Evolutionary conservation across 2,797 vertebrate genomes (phyloP).

Genomic region (Clarias platycephalus): DNA sequence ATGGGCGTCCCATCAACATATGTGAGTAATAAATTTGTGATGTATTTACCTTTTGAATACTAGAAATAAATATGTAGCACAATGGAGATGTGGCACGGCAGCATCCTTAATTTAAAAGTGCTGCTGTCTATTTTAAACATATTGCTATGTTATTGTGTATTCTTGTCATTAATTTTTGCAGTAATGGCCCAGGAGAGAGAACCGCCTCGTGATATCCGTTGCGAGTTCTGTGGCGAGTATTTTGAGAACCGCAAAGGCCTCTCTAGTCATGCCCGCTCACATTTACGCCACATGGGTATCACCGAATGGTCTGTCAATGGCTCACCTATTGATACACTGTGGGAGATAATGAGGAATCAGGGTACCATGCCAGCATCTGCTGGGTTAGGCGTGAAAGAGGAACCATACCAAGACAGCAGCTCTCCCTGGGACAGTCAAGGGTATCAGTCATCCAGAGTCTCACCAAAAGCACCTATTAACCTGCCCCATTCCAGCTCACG

Average conservation of each 20-base stretch:
- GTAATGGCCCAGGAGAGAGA: slow-evolving; percentile 80
- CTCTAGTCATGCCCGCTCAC: slow-evolving; percentile 82
- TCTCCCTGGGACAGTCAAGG: slow-evolving; percentile 71
- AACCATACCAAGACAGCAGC: slow-evolving; percentile 70
- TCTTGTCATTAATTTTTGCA: slow-evolving; percentile 54
- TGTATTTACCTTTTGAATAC: background rate
- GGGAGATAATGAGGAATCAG: slow-evolving; percentile 86
- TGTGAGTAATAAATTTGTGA: slow-evolving; percentile 70
- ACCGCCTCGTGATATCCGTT: slow-evolving; percentile 86
- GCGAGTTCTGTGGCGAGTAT: slow-evolving; percentile 83
- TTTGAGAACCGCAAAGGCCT: slow-evolving; percentile 85
- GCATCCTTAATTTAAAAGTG: background rate
- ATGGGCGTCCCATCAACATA: slow-evolving; percentile 82
- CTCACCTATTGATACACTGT: slow-evolving; percentile 78
- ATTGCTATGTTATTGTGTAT: background rate
- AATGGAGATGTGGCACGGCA: background rate
- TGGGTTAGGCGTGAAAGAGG: slow-evolving; percentile 81
- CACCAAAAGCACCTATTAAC: slow-evolving; percentile 70
- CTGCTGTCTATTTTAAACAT: background rate
- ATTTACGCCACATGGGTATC: slow-evolving; percentile 83
- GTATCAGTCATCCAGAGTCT: slow-evolving; percentile 67
- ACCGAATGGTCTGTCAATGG: slow-evolving; percentile 85
- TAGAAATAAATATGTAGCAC: background rate
- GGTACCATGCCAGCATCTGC: slow-evolving; percentile 68
- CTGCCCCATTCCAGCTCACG: slow-evolving; percentile 70